Evolutionary conservation across 2,113 vertebrate genomes (phyloP).

Genomic region (Melanotaenia duboulayi): DNA sequence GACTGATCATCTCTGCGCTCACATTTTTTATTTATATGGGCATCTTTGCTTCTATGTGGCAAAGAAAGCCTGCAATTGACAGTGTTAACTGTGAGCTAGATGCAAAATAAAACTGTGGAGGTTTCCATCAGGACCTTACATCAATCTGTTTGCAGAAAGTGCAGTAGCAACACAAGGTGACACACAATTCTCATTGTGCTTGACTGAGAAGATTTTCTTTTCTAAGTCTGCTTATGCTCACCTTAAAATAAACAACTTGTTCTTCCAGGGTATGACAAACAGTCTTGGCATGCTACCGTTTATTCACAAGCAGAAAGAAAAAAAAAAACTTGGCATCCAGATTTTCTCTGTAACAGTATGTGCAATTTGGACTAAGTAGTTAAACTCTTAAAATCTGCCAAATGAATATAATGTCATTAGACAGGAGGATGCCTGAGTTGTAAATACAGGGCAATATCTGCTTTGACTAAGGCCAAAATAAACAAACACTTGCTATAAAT

Average conservation of each 20-base stretch:
- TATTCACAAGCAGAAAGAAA: background rate
- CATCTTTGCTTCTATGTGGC: no score
- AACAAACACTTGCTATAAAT: background rate
- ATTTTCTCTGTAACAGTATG: conserved; percentile 19
- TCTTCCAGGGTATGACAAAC: conserved; percentile 20
- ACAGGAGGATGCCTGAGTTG: conserved; percentile 2
- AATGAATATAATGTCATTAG: conserved; percentile 35
- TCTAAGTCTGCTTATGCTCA: background rate
- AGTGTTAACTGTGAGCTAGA: background rate
- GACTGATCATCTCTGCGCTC: no score
- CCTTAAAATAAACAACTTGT: conserved; percentile 29
- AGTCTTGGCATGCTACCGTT: conserved; percentile 11
- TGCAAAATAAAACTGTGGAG: conserved; percentile 3
- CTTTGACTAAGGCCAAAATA: background rate
- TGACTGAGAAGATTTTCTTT: background rate
- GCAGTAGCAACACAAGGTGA: background rate
- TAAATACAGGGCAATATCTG: background rate
- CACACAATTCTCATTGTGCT: background rate
- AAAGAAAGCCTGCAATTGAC: background rate
- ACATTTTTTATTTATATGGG: no score
- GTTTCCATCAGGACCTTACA: background rate
- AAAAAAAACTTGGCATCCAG: background rate
- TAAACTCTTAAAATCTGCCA: conserved; percentile 21
- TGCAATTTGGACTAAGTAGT: conserved; percentile 27
- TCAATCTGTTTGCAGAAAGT: conserved; percentile 3